phyloP scores from a whole-genome alignment of 1,140 invertebrate genomes.

The Scaptomyza graminum region DNA sequence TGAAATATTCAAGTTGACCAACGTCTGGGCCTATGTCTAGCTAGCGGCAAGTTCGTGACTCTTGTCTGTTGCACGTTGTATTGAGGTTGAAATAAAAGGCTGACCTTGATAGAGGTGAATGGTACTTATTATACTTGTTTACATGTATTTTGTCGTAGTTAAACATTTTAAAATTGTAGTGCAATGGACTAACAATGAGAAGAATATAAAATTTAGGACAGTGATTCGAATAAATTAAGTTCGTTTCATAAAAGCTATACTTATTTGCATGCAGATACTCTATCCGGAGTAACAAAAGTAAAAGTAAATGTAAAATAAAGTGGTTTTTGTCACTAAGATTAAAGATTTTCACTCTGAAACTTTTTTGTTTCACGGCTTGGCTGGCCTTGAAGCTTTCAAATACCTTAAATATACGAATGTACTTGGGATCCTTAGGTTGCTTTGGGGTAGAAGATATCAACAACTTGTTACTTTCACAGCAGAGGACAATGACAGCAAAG shows the following conservation, averaged over 20 bases:
- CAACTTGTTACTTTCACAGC: slow-evolving; percentile 37
- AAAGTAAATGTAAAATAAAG: too few relatives aligned
- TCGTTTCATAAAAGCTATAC: too few relatives aligned
- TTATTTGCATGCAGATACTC: too few relatives aligned
- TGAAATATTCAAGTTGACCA: slow-evolving; percentile 55
- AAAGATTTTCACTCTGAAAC: background rate
- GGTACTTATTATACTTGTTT: background rate
- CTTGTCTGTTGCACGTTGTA: slow-evolving; percentile 11
- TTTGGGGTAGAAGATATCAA: slow-evolving; percentile 28
- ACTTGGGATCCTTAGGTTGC: slow-evolving; percentile 6
- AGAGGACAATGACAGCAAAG: slow-evolving; percentile 34
- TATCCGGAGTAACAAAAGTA: too few relatives aligned
- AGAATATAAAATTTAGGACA: too few relatives aligned
- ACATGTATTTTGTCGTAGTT: background rate
- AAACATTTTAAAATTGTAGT: background rate
- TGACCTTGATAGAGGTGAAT: slow-evolving; percentile 2
- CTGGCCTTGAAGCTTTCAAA: background rate
- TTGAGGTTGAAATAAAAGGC: slow-evolving; percentile 3
- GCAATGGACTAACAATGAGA: too few relatives aligned
- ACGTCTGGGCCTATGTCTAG: slow-evolving; percentile 63
- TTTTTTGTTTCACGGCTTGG: background rate
- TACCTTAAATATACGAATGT: background rate
- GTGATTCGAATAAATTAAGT: too few relatives aligned
- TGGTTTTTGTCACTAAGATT: background rate
- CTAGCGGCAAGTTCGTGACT: slow-evolving; percentile 42